These are phyloP conservation scores for Sericinus montela DNA, from an alignment of 2,888 invertebrate species.

Conservation along the genomic window DNA sequence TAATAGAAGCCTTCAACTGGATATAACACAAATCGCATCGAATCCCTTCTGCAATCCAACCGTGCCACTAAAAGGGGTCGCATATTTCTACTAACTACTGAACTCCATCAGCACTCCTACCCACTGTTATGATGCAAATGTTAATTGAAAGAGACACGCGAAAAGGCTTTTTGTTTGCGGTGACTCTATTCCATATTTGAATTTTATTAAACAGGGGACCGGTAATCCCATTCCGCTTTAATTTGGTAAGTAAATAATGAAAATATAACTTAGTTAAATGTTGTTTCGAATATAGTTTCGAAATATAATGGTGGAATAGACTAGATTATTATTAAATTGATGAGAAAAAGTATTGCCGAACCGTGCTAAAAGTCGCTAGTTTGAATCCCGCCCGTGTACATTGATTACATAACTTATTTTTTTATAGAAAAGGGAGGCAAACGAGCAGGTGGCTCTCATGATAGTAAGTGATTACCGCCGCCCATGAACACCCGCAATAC, in stretches of 20 bases:
- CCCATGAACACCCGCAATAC: no score
- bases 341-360: no score
- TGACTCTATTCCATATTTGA: conserved; percentile 11
- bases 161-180: conserved; percentile 23
- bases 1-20: not conserved
- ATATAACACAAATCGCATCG: conserved; percentile 16
- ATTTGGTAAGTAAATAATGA: conserved; percentile 16
- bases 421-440: no score
- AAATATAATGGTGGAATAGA: no score
- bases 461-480: no score
- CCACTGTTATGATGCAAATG: conserved; percentile 37
- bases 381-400: no score
- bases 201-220: conserved; percentile 8
- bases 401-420: no score
- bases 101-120: conserved; percentile 29
- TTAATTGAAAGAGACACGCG: conserved; percentile 31
- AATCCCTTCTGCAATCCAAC: conserved; percentile 11
- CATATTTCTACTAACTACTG: conserved; percentile 32
- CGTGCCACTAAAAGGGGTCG: conserved; percentile 33
- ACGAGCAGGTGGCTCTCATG: no score
- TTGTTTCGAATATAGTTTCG: not conserved
- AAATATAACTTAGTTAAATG: conserved; percentile 6
- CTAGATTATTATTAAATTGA: no score
- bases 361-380: no score
- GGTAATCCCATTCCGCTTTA: conserved; percentile 4